Percentiles rank a stretch among this genome's conserved stretches.
Conservation (phyloP, 2,888 invertebrate species). For the Camponotus fellah region DNA sequence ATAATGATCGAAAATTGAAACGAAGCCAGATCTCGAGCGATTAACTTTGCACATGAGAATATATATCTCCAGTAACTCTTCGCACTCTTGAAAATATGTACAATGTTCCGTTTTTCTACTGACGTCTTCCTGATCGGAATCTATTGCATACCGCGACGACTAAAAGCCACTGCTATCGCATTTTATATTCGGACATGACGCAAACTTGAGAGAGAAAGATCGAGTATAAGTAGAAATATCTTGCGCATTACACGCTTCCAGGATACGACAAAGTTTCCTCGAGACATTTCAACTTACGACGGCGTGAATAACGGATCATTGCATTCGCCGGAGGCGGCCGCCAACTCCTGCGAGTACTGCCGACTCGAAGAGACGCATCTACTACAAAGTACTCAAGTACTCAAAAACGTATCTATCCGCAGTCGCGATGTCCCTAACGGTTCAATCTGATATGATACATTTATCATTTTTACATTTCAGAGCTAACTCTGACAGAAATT, state of each 20-base stretch:
- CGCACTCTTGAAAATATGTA: slow-evolving; percentile 28
- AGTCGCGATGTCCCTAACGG: neutral
- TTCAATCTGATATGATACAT: slow-evolving; percentile 12
- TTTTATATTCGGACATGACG: slow-evolving; percentile 45
- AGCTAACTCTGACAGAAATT: neutral
- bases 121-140: slow-evolving; percentile 23
- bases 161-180: slow-evolving; percentile 40
- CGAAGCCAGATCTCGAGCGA: slow-evolving; percentile 19
- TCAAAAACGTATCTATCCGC: slow-evolving; percentile 23
- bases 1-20: slow-evolving; percentile 30
- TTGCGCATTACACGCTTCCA: slow-evolving; percentile 42
- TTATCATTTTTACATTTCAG: slow-evolving; percentile 18
- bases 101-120: slow-evolving; percentile 1
- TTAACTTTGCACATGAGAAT: slow-evolving; percentile 40
- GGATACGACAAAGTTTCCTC: slow-evolving; percentile 62
- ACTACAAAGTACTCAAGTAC: slow-evolving; percentile 36
- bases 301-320: slow-evolving; percentile 69
- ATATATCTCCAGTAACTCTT: slow-evolving; percentile 13
- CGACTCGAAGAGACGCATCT: slow-evolving; percentile 32
- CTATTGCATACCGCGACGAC: slow-evolving; percentile 32
- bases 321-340: slow-evolving; percentile 64
- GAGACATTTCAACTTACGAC: slow-evolving; percentile 63
- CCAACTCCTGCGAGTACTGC: slow-evolving; percentile 41
- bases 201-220: slow-evolving; percentile 30
- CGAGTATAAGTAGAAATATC: slow-evolving; percentile 40